Percentiles rank a stretch among this genome's conserved stretches.
phyloP scores from a whole-genome alignment of 2,888 invertebrate species.

The Scaptodrosophila latifasciaeformis region DNA sequence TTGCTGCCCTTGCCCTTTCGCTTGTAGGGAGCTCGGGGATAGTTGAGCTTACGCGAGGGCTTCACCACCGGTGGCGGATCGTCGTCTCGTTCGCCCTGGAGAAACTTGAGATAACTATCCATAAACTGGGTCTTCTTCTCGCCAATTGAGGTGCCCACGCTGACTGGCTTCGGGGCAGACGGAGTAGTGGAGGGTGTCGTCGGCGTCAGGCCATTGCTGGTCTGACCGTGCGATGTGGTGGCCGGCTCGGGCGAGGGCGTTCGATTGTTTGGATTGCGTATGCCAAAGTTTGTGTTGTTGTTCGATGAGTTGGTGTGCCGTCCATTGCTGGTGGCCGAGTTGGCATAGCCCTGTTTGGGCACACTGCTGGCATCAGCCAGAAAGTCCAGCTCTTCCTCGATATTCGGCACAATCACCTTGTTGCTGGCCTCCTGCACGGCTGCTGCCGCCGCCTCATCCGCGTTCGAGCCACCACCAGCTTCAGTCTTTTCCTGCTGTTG shows the following conservation, averaged over 20 bases:
- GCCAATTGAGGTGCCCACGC: constrained; percentile 69
- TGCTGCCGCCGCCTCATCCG: constrained; percentile 27
- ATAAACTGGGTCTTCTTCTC: constrained; percentile 82
- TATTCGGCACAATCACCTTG: constrained; percentile 91
- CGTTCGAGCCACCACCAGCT: constrained; percentile 50
- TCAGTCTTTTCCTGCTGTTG: constrained; percentile 54
- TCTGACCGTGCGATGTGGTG: constrained; percentile 14
- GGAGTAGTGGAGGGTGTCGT: constrained; percentile 29
- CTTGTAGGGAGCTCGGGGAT: constrained; percentile 65
- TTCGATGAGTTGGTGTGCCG: constrained; percentile 60
- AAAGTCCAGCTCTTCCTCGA: constrained; percentile 91
- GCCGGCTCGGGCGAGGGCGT: constrained; percentile 78
- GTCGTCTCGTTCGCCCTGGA: constrained; percentile 84
- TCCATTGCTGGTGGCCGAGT: constrained; percentile 52
- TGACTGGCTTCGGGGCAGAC: constrained; percentile 64
- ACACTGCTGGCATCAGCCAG: constrained; percentile 76
- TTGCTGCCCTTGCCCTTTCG: constrained; percentile 45
- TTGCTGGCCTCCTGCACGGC: constrained; percentile 81
- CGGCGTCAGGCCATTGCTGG: constrained; percentile 29
- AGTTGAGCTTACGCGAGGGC: constrained; percentile 70
- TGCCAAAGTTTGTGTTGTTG: constrained; percentile 70
- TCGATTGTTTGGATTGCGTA: constrained; percentile 67
- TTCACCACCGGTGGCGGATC: constrained; percentile 83
- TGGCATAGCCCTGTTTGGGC: constrained; percentile 70
- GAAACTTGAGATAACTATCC: constrained; percentile 90